These are phyloP conservation scores for Ecdyonurus torrentis DNA, from an alignment of 2,888 invertebrate genomes.

Conservation along the genomic window DNA sequence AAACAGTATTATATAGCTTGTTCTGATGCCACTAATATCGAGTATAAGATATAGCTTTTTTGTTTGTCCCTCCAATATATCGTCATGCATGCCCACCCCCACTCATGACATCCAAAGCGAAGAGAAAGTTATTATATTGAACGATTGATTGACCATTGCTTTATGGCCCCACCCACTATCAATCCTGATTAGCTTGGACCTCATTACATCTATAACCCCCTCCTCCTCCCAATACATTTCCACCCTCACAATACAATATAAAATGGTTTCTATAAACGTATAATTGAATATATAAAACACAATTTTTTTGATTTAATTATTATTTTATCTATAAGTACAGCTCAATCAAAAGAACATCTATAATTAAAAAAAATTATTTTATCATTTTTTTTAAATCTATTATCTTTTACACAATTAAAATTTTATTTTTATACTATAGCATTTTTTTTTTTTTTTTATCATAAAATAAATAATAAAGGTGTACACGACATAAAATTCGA, in stretches of 20 bases:
- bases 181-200: neutral
- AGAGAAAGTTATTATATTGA: too few relatives aligned
- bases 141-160: neutral
- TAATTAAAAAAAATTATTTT: neutral
- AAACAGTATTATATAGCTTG: too few relatives aligned
- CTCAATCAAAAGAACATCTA: neutral
- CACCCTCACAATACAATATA: too few relatives aligned
- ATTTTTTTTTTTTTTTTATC: neutral
- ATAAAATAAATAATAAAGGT: neutral
- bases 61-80: too few relatives aligned
- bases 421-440: neutral
- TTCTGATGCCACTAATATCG: too few relatives aligned
- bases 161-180: neutral
- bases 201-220: neutral
- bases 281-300: neutral
- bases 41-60: too few relatives aligned
- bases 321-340: neutral
- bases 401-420: neutral
- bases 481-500: neutral
- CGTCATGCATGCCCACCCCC: too few relatives aligned
- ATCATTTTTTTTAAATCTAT: neutral
- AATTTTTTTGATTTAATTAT: neutral
- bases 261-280: too few relatives aligned
- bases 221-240: neutral
- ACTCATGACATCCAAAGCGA: too few relatives aligned